Evolutionary conservation across 1,140 invertebrate genomes (phyloP).

Genomic region (Phthorimaea operculella): DNA sequence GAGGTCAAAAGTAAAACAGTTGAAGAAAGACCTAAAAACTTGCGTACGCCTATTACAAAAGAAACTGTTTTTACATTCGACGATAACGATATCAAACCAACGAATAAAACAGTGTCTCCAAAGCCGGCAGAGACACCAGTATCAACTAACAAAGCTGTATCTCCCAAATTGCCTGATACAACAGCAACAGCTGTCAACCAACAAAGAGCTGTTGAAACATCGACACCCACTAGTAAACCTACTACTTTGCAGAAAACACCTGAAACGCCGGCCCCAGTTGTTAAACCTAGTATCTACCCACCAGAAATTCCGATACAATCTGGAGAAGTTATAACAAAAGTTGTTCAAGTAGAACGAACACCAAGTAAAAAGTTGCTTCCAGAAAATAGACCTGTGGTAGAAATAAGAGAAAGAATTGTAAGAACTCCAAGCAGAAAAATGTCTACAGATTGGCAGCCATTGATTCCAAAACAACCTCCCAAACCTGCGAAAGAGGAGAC

Average conservation of each 20-base stretch:
- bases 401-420: constrained; percentile 56
- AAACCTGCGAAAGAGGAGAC: constrained; percentile 36
- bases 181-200: background rate
- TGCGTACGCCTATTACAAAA: constrained; percentile 33
- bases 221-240: constrained; percentile 1
- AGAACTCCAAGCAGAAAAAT: constrained; percentile 56
- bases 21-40: constrained; percentile 26
- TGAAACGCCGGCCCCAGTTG: constrained; percentile 4
- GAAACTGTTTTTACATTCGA: constrained; percentile 34
- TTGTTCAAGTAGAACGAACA: constrained; percentile 56
- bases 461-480: constrained; percentile 31
- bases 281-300: background rate
- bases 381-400: constrained; percentile 52
- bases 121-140: constrained; percentile 20
- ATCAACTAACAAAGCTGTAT: background rate
- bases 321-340: constrained; percentile 53
- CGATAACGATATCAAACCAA: constrained; percentile 33
- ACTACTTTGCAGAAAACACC: constrained; percentile 6
- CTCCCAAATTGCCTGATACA: background rate
- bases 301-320: constrained; percentile 24
- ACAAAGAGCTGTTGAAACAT: background rate
- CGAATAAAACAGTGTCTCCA: constrained; percentile 15
- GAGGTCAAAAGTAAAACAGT: constrained; percentile 33
- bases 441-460: constrained; percentile 36
- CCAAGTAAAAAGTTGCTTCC: constrained; percentile 50